A percentile compares a stretch with the other conserved stretches of the same genome.
phyloP scores from a whole-genome alignment of 2,113 vertebrate genomes.

The Aepyceros melampus region DNA sequence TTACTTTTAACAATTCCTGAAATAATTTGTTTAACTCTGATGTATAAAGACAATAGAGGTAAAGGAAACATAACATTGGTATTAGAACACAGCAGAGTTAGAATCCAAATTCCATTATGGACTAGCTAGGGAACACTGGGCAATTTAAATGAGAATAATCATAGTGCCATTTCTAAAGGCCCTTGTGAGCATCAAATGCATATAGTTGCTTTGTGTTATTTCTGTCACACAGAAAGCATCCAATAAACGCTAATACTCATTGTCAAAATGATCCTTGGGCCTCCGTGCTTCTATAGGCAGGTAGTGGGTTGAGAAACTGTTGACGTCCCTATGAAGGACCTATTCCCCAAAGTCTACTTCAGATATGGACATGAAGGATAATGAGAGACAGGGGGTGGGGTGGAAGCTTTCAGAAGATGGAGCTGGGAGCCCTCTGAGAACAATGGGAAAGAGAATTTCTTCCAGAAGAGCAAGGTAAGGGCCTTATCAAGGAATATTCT shows the following conservation, averaged over 20 bases:
- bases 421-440: neutral
- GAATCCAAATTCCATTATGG: neutral
- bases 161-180: neutral
- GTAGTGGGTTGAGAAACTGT: neutral
- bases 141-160: neutral
- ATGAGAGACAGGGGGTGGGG: neutral
- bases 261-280: neutral
- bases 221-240: constrained; percentile 3
- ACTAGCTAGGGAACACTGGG: neutral
- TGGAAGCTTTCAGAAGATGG: neutral
- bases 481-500: neutral
- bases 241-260: neutral
- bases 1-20: neutral
- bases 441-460: neutral
- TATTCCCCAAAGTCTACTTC: neutral
- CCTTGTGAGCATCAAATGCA: neutral
- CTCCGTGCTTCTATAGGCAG: neutral
- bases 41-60: neutral
- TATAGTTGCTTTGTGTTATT: neutral
- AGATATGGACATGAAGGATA: neutral
- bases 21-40: neutral
- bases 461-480: neutral
- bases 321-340: neutral
- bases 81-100: neutral
- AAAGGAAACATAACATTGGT: neutral